Evolutionary conservation across 2,113 vertebrate species (phyloP).

Genomic region (Paracanthobrama guichenoti): DNA sequence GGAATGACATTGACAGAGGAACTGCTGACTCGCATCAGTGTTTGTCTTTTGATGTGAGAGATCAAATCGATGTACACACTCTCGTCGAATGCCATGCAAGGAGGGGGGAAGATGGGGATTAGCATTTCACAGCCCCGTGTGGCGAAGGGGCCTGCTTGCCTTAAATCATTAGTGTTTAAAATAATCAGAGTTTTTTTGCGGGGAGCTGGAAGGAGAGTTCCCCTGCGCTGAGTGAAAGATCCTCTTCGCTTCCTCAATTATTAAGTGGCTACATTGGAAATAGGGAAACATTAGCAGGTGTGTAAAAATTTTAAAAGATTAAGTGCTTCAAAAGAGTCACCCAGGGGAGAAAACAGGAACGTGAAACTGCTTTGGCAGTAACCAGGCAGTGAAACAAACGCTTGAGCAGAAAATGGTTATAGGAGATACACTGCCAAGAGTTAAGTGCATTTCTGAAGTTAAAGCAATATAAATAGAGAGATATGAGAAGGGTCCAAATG

Average conservation of each 20-base stretch:
- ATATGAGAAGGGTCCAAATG: slow-evolving; percentile 36
- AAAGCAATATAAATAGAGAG: slow-evolving; percentile 44
- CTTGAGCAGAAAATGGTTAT: slow-evolving; percentile 39
- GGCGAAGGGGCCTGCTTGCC: slow-evolving; percentile 74
- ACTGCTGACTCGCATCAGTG: slow-evolving; percentile 98
- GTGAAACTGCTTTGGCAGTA: slow-evolving; percentile 40
- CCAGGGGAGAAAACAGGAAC: slow-evolving; percentile 41
- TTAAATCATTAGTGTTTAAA: slow-evolving; percentile 76
- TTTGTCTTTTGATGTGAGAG: slow-evolving; percentile 99
- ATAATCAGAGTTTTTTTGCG: slow-evolving; percentile 59
- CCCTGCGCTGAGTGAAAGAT: slow-evolving; percentile 27
- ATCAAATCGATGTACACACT: slow-evolving; percentile 98
- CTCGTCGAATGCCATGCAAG: slow-evolving; percentile 85
- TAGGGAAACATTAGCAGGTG: slow-evolving; percentile 51
- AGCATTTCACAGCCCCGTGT: slow-evolving; percentile 89
- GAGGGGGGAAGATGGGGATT: slow-evolving; percentile 77
- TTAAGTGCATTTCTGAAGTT: slow-evolving; percentile 47
- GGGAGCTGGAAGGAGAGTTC: slow-evolving; percentile 31
- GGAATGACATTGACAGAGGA: slow-evolving; percentile 99
- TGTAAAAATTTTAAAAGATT: slow-evolving; percentile 48
- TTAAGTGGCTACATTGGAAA: slow-evolving; percentile 44
- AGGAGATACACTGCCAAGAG: slow-evolving; percentile 31
- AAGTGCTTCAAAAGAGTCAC: slow-evolving; percentile 54
- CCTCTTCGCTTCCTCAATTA: slow-evolving; percentile 42
- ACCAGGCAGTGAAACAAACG: slow-evolving; percentile 13